phyloP scores from a whole-genome alignment of 1,140 invertebrate species.

The Hyles euphorbiae region DNA sequence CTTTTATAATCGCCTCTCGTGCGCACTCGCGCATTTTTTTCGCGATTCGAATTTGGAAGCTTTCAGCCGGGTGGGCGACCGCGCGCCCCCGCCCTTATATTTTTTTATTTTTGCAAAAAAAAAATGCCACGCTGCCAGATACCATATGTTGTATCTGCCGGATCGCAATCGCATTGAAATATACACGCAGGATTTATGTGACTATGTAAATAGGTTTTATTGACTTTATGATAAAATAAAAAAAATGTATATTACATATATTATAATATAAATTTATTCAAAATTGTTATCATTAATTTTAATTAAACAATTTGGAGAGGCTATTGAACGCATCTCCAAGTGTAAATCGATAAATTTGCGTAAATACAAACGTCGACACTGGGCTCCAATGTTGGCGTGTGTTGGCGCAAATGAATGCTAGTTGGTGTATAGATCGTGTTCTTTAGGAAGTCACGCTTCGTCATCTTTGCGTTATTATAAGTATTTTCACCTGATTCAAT shows the following conservation, averaged over 20 bases:
- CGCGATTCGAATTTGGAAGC: constrained; percentile 71
- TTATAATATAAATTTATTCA: background rate
- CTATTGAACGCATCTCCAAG: background rate
- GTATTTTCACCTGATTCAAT: too few species aligned
- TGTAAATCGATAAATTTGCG: too few species aligned
- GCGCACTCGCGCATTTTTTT: constrained; percentile 65
- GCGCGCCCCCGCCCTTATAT: constrained; percentile 56
- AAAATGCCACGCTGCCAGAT: constrained; percentile 47
- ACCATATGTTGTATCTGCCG: constrained; percentile 21
- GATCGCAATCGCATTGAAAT: constrained; percentile 10
- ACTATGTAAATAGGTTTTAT: background rate
- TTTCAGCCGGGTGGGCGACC: constrained; percentile 64
- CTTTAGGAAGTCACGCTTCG: too few species aligned
- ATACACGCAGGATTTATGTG: background rate
- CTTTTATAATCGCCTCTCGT: constrained; percentile 62
- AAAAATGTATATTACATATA: constrained; percentile 1
- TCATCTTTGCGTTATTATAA: too few species aligned
- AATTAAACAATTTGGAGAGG: background rate
- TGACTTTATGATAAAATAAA: too few species aligned
- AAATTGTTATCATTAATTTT: background rate
- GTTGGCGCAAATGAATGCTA: too few species aligned
- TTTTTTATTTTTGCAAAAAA: constrained; percentile 40
- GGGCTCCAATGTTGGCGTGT: too few species aligned
- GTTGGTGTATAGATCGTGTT: too few species aligned
- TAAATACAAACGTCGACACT: too few species aligned